Base-by-base conservation (phyloP, 2,888 invertebrate genomes). In the Busseola fusca region DNA sequence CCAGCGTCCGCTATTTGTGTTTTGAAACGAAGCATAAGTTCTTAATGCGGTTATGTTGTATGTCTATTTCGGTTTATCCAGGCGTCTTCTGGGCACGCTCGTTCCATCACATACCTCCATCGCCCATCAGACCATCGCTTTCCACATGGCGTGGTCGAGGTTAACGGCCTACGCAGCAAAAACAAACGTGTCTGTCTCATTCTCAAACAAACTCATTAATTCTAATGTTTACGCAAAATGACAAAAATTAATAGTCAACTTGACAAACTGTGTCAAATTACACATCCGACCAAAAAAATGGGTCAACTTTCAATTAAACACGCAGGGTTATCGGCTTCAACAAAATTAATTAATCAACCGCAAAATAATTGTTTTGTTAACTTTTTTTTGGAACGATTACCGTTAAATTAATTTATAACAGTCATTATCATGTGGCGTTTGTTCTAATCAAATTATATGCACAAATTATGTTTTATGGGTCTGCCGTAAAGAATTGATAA, bases 261-360 rank as follows among this genome's bases (percentile, higher is more conserved):
- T 64, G 30, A 50, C 42, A 64, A 66, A 82, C 65, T 64, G 65
- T 69, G 74, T 70, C 65, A 77, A 69, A 80, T 56, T 69, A 84
- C 75, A 82, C 84, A 69, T 79, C 79, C 85, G 83, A 78, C 66
- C 65, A 71, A 69, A 64, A 65, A 68, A 84, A 79, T 85, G 45
- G 84, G 74, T 76, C 80, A 82, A 66, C 78, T 48, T 58, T 76
- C 67, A 79, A 79, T 81, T 84, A 78, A 63, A 45, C 67, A 45
- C 25, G 42, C 64, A 72, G 74, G 77, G 79, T 81, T 86, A 83
- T 84, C 81, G 72, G 69, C 68, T 56, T 62, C 25, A 64, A 78
- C 72, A 62, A 72, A 50, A 77, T 75, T 63, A 75, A 71, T 74
- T 76, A 65, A 71, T 64, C 50, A 74, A 56, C 65, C 30, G 34